Evolutionary conservation across 2,113 vertebrate genomes (phyloP), one percentile per base, ranked within the genome.

Genomic region (Rhea americana): DNA sequence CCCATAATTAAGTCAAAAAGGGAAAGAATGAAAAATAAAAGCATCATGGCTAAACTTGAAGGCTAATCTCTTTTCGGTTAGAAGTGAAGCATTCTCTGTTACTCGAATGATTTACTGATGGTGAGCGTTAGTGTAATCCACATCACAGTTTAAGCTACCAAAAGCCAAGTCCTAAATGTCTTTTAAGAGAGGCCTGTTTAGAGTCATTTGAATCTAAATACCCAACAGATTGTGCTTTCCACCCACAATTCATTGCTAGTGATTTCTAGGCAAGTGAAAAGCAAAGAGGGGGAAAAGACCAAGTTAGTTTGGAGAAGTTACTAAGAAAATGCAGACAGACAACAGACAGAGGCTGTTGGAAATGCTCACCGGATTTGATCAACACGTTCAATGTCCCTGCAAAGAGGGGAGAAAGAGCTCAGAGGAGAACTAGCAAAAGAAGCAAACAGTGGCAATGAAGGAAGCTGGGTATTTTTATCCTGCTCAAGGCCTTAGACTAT

Each of bases 361-460:
- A 97, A 98, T 98, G 98, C 99, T 99, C 99, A 99, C 99, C 99
- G 99, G 97, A 98, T 98, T 97, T 98, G 98, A 98, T 98, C 98
- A 97, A 98, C 98, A 97, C 98, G 96, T 97, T 98, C 99, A 98
- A 96, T 96, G 98, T 98, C 98, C 98, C 99, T 99, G 99, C 98
- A 98, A 98, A 98, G 98, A 99, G 98, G 98, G 98, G 98, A 98
- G 98, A 98, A 97, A 99, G 96, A 98, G 97, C 98, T 98, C 96
- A 98, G 98, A 98, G 96, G 96, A 94, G 95, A 90, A 97, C 82
- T 78, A 93, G 95, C 91, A 91, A 82, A 91, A 82, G 95, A 13
- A 83, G 77, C 47, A 26, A 73, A 87, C 1, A 4, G 3, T 3
- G 72, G 81, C 56, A 66, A 28, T 6, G 72, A 67, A 45, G 59